Evolutionary conservation across 2,888 invertebrate species (phyloP).

Genomic region (Pimpla rufipes): DNA sequence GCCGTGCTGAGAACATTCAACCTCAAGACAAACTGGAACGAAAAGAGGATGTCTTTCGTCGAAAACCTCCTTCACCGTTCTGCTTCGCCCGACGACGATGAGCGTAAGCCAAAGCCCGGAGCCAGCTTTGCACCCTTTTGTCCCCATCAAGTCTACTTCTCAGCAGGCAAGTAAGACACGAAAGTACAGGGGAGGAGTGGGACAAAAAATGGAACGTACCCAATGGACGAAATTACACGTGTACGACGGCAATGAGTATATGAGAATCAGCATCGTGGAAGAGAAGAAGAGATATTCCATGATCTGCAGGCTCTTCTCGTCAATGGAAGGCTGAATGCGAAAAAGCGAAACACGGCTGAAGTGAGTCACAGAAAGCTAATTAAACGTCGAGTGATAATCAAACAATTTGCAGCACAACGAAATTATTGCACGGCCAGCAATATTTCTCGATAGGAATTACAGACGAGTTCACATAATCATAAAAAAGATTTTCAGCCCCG

Average conservation of each 20-base stretch:
- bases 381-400: constrained; percentile 70
- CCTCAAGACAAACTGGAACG: background rate
- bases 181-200: constrained; percentile 7
- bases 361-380: constrained; percentile 33
- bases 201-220: constrained; percentile 33
- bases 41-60: constrained; percentile 6
- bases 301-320: background rate
- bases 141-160: constrained; percentile 18
- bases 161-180: constrained; percentile 1
- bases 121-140: constrained; percentile 42
- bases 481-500: background rate
- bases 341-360: background rate
- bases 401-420: constrained; percentile 66
- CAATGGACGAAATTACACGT: constrained; percentile 5
- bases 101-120: constrained; percentile 24
- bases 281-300: constrained; percentile 23
- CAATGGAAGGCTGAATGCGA: background rate
- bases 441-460: no score
- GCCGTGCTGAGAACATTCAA: background rate
- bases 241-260: constrained; percentile 11
- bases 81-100: constrained; percentile 29
- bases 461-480: no score
- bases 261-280: background rate
- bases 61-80: constrained; percentile 23
- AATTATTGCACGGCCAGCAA: constrained; percentile 54